phyloP scores from a whole-genome alignment of 2,797 vertebrate genomes.

The Oreonectes daqikongensis region DNA sequence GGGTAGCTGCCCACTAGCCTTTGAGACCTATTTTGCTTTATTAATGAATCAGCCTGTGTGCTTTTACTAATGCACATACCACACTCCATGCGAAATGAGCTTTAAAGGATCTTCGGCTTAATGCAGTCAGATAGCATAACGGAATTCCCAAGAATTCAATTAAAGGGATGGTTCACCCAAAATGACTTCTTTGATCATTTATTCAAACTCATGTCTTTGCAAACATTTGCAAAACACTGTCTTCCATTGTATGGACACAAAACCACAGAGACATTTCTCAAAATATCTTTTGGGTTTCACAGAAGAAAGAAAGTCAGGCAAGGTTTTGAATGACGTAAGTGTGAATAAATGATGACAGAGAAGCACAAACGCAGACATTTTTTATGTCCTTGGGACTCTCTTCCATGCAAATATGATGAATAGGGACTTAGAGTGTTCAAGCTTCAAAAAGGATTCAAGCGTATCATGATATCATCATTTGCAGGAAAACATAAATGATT shows the following conservation, averaged over 20 bases:
- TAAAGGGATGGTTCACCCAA: too few species aligned
- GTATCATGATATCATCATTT: background rate
- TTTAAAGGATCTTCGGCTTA: slow-evolving; percentile 15
- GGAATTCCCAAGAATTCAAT: too few species aligned
- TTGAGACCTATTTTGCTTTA: slow-evolving; percentile 33
- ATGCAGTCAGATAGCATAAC: background rate
- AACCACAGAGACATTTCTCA: background rate
- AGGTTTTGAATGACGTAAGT: too few species aligned
- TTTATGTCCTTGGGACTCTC: background rate
- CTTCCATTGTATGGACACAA: too few species aligned
- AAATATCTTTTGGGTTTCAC: background rate
- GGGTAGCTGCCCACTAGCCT: slow-evolving; percentile 46
- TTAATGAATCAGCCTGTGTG: slow-evolving; percentile 25
- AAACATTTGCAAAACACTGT: too few species aligned
- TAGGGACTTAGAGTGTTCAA: background rate
- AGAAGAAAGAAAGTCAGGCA: too few species aligned
- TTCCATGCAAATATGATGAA: background rate
- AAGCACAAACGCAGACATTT: background rate
- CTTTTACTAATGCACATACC: slow-evolving; percentile 1
- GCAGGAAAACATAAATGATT: background rate
- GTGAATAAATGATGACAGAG: background rate
- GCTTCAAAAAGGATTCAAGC: background rate
- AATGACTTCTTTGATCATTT: too few species aligned
- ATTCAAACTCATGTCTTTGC: too few species aligned
- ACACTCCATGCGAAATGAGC: background rate